These are phyloP conservation scores for Melinaea menophilus DNA, from an alignment of 2,888 invertebrate species.

Conservation along the genomic window DNA sequence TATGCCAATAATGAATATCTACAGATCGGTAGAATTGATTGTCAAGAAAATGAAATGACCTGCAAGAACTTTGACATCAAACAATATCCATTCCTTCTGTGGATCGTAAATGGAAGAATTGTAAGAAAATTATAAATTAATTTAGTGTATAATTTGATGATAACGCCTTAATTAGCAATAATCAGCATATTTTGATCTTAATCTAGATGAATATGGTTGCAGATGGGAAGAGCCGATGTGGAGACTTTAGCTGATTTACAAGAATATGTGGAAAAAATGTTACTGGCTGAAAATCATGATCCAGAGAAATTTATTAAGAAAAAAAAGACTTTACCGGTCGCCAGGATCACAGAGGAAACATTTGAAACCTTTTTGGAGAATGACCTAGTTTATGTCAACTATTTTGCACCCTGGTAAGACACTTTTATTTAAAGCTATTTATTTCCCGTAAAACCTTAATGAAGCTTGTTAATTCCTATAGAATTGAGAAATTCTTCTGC, in stretches of 20 bases:
- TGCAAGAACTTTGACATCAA: constrained; percentile 90
- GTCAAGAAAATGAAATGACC: constrained; percentile 84
- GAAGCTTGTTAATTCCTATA: too few species aligned
- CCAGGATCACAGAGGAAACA: constrained; percentile 82
- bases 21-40: constrained; percentile 90
- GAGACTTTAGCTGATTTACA: constrained; percentile 83
- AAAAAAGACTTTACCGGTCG: constrained; percentile 72
- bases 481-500: too few species aligned
- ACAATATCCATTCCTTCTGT: constrained; percentile 91
- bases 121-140: constrained; percentile 59
- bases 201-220: constrained; percentile 16
- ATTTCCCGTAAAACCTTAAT: too few species aligned
- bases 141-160: not conserved
- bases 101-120: constrained; percentile 92
- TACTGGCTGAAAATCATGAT: constrained; percentile 66
- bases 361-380: constrained; percentile 84
- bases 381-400: constrained; percentile 89
- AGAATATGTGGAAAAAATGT: constrained; percentile 84
- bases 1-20: constrained; percentile 82
- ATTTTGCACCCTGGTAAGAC: constrained; percentile 89
- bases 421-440: too few species aligned
- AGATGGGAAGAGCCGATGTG: constrained; percentile 87
- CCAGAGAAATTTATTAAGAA: constrained; percentile 71
- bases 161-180: not conserved
- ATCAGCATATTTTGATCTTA: constrained; percentile 4